Conservation (phyloP, 1,140 invertebrate species). For the Euura lappo region DNA sequence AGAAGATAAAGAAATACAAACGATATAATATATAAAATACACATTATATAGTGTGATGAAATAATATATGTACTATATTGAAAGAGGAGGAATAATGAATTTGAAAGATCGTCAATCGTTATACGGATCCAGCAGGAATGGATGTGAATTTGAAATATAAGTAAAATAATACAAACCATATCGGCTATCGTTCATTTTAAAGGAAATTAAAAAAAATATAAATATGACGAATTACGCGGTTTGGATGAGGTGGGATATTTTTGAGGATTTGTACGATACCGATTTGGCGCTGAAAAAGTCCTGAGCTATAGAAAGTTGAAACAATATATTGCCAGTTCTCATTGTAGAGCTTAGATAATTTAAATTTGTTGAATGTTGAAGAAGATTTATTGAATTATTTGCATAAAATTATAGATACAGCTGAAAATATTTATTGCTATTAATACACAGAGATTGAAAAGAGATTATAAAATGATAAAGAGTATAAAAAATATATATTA, state of each 20-base stretch:
- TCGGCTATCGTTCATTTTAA: background rate
- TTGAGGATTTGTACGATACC: background rate
- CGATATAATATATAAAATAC: constrained; percentile 25
- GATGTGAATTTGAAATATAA: background rate
- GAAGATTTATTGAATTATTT: background rate
- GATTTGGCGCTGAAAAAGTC: background rate
- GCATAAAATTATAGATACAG: background rate
- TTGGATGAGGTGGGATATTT: background rate
- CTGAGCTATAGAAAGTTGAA: background rate
- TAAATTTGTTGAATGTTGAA: background rate
- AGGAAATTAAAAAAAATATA: too few species aligned
- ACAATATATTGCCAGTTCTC: background rate
- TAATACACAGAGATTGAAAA: background rate
- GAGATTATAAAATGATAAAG: background rate
- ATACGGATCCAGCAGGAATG: background rate
- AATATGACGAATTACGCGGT: too few species aligned
- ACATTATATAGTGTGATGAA: background rate
- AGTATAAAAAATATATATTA: constrained; percentile 29
- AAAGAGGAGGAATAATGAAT: background rate
- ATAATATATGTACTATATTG: background rate
- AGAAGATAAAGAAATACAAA: constrained; percentile 20
- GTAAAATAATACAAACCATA: background rate
- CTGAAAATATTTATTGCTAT: background rate
- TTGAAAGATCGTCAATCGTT: background rate
- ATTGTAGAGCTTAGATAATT: background rate